Evolutionary conservation across 2,888 invertebrate species (phyloP), one percentile per base, ranked within the genome.

Genomic region (Mechanitis mazaeus): DNA sequence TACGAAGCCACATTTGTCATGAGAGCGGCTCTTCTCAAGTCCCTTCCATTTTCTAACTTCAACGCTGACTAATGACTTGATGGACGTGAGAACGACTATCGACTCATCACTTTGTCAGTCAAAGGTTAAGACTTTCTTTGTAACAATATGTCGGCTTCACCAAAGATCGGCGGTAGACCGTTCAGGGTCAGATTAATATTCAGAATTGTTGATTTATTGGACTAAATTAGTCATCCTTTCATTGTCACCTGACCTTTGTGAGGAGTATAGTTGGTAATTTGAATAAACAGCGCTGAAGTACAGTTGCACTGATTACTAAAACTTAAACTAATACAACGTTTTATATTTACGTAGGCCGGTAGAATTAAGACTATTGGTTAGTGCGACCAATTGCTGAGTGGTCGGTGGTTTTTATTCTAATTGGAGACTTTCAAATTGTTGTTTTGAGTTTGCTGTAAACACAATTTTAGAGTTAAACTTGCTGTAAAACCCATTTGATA

Each of bases 31-130:
- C 61, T 60, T 56, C 62, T 54, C 56, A 62, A 58, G 58, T 64
- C 55, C 55, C 55, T 56, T 61, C 63, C 42, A 53, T 61, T 56
- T 33, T 63, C 62, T 66, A 64, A 64, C 86, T 81, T 81, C 74
- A 54, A 68, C 73, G 70, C 81, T 87, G 87, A 88, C 80, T 86
- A 87, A 87, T 87, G 87, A 83, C 80, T 81, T 78, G 82, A 82
- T 77, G 84, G 84, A 83, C 85, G 79, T 74, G 75, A 73, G 80
- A 84, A 80, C 79, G 83, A 87, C 85, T 83, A 85, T 83, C 80
- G 78, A 70, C 77, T 77, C 77, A 80, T 77, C 78, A 78, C 78
- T 81, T 84, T 84, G 85, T 85, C 71, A 78, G 81, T 77, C 73
- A 78, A 81, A 82, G 79, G 80, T 78, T 81, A 78, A 77, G 71